These are phyloP conservation scores for Rhagophthalmus giganteus DNA, from an alignment of 2,888 invertebrate species.

Conservation along the genomic window DNA sequence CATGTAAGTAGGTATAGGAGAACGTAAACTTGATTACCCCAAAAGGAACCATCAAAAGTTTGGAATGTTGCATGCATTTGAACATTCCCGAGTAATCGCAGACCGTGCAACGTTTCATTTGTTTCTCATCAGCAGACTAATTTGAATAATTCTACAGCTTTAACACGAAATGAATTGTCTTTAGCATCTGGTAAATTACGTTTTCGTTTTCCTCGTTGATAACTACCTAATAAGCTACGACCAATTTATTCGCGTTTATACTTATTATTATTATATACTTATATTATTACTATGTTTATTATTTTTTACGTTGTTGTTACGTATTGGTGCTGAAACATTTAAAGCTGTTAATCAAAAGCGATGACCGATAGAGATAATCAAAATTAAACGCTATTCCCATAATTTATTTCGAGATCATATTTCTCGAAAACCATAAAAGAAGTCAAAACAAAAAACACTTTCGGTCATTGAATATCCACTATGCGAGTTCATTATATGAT, in stretches of 20 bases:
- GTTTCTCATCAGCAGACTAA: slow-evolving; percentile 48
- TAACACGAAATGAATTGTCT: slow-evolving; percentile 24
- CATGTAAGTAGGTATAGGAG: too few relatives aligned
- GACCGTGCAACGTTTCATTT: slow-evolving; percentile 47
- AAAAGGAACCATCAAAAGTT: slow-evolving; percentile 20
- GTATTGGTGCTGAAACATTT: too few relatives aligned
- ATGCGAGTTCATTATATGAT: slow-evolving; percentile 29
- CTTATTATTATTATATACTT: too few relatives aligned
- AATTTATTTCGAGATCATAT: slow-evolving; percentile 12
- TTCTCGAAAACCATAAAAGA: slow-evolving; percentile 20
- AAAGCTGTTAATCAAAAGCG: too few relatives aligned
- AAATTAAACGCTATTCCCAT: not conserved
- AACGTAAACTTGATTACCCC: slow-evolving; percentile 15
- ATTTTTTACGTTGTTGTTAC: too few relatives aligned
- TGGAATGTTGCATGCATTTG: slow-evolving; percentile 45
- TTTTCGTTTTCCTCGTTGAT: too few relatives aligned
- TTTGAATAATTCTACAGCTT: slow-evolving; percentile 46
- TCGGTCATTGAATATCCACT: slow-evolving; percentile 19
- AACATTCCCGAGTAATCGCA: slow-evolving; percentile 47
- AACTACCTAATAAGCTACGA: too few relatives aligned
- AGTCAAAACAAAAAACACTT: slow-evolving; percentile 25
- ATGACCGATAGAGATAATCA: not conserved
- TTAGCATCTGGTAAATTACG: slow-evolving; percentile 17
- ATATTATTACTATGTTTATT: too few relatives aligned
- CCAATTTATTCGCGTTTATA: too few relatives aligned